phyloP scores from a whole-genome alignment of 2,113 vertebrate species.

The Pseudolaguvia tuberculata region DNA sequence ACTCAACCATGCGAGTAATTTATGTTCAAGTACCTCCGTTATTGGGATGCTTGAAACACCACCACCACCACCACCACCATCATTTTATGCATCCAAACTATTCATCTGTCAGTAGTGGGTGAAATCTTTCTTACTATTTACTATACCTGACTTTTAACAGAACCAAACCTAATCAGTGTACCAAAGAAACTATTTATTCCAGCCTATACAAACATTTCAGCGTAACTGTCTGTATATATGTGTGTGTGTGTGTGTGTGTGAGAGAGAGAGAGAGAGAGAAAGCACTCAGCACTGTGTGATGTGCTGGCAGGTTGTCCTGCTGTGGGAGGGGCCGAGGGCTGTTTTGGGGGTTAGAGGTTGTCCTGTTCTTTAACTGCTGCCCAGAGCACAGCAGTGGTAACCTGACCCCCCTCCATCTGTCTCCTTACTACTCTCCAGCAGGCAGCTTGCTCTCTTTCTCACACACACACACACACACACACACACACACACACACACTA shows the following conservation, averaged over 20 bases:
- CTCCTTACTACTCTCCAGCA: conserved; percentile 66
- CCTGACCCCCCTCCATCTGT: conserved; percentile 75
- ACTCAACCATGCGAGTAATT: too few relatives aligned
- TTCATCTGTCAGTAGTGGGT: too few relatives aligned
- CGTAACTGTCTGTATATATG: neutral
- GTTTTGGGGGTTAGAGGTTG: conserved; percentile 51
- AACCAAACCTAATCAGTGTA: too few relatives aligned
- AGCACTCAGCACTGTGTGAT: conserved; percentile 7
- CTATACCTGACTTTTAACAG: too few relatives aligned
- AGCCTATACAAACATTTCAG: too few relatives aligned
- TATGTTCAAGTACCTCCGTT: too few relatives aligned
- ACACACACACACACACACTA: conserved; percentile 18
- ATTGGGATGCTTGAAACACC: too few relatives aligned
- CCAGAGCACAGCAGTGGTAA: conserved; percentile 65
- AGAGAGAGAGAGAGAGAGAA: neutral
- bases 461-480: neutral
- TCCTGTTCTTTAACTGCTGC: conserved; percentile 61
- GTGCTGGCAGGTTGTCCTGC: conserved; percentile 35
- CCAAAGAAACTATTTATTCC: too few relatives aligned
- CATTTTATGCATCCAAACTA: too few relatives aligned
- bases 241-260: neutral
- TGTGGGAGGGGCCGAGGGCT: conserved; percentile 24
- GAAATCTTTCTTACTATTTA: too few relatives aligned
- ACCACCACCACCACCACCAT: too few relatives aligned
- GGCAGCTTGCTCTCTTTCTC: neutral